Conservation (phyloP, 2,888 invertebrate species). For the Cheilosia variabilis region DNA sequence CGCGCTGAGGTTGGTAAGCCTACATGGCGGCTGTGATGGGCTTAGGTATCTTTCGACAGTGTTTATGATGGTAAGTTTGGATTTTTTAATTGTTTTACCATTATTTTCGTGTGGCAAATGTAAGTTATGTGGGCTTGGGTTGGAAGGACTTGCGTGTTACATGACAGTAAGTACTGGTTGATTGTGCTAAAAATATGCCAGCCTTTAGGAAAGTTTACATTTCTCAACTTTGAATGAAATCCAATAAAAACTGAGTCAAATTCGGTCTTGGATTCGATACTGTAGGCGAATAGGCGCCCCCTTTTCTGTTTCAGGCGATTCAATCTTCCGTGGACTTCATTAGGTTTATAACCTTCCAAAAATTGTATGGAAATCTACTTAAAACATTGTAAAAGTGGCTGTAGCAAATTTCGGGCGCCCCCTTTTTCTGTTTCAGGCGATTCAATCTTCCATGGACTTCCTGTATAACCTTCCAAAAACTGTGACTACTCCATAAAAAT, state of each 20-base stretch:
- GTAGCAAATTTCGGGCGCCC: neutral
- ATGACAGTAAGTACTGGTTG: neutral
- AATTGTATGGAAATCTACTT: too few species aligned
- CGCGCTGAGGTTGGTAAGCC: slow-evolving; percentile 48
- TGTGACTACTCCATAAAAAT: too few species aligned
- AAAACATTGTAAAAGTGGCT: neutral
- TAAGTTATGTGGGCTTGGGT: slow-evolving; percentile 31
- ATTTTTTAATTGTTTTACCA: slow-evolving; percentile 46
- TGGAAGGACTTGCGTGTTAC: neutral
- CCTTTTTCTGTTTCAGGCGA: neutral
- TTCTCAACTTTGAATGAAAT: too few species aligned
- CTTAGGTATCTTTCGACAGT: neutral
- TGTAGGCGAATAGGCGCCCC: neutral
- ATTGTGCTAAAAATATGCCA: neutral
- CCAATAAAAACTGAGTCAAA: neutral
- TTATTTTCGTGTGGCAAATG: slow-evolving; percentile 28
- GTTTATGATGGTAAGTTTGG: slow-evolving; percentile 24
- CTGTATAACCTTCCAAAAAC: too few species aligned
- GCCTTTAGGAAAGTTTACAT: too few species aligned
- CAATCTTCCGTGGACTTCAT: neutral
- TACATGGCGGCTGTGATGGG: slow-evolving; percentile 41
- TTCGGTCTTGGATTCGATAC: neutral
- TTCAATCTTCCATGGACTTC: neutral
- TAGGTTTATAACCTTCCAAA: too few species aligned
- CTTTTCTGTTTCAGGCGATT: neutral